phyloP scores from a whole-genome alignment of 1,140 invertebrate species.

The Chironomus tepperi region DNA sequence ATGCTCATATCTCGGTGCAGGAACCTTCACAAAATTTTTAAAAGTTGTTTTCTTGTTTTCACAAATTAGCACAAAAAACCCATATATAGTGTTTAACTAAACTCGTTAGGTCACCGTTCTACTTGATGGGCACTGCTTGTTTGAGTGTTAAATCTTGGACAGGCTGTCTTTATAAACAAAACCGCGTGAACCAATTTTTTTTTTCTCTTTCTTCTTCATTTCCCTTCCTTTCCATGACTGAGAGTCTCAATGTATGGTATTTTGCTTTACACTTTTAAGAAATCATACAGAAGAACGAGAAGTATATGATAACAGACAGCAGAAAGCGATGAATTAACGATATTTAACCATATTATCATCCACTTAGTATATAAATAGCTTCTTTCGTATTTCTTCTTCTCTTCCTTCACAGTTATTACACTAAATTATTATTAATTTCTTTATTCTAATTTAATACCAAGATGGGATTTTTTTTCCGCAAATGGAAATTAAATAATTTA shows the following conservation, averaged over 20 bases:
- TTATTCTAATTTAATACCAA: too few relatives aligned
- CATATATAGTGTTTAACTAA: too few relatives aligned
- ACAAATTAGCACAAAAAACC: too few relatives aligned
- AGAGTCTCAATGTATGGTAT: background rate
- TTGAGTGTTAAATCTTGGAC: background rate
- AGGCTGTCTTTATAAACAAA: background rate
- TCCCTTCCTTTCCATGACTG: background rate
- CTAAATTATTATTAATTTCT: background rate
- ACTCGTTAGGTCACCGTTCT: too few relatives aligned
- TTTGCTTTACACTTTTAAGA: background rate
- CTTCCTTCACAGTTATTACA: background rate
- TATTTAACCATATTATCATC: conserved; percentile 21
- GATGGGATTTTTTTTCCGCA: too few relatives aligned
- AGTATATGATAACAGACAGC: conserved; percentile 16
- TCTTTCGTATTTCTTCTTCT: background rate
- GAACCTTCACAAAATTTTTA: too few relatives aligned
- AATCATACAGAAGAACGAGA: background rate
- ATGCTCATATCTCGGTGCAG: too few relatives aligned
- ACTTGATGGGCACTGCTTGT: too few relatives aligned
- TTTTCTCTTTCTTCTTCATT: background rate
- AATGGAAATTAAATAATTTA: too few relatives aligned
- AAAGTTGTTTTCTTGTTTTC: too few relatives aligned
- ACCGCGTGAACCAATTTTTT: conserved; percentile 11
- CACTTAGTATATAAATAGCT: conserved; percentile 11
- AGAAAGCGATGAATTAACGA: conserved; percentile 20